Evolutionary conservation across 2,113 vertebrate genomes (phyloP).

Genomic region (Nothoprocta perdicaria): DNA sequence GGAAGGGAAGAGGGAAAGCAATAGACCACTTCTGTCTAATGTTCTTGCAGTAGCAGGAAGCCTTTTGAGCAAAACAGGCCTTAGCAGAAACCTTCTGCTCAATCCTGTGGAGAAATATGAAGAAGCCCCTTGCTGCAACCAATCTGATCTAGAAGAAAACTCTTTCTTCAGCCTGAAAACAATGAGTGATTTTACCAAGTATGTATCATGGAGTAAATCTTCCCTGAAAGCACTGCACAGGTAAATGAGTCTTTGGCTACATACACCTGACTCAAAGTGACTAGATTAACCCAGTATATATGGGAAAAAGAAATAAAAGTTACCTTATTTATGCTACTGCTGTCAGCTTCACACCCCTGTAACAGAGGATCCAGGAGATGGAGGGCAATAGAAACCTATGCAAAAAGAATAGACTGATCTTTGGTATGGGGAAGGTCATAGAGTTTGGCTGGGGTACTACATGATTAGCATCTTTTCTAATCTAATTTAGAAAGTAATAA

Average conservation of each 20-base stretch:
- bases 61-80: background rate
- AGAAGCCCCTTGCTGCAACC: background rate
- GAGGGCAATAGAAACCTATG: background rate
- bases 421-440: background rate
- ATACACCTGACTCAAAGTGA: background rate
- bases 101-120: background rate
- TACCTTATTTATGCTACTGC: background rate
- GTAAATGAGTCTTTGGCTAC: background rate
- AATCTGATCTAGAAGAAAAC: background rate
- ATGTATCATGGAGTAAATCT: background rate
- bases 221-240: background rate
- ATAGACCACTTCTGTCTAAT: background rate
- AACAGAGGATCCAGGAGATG: background rate
- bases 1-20: background rate
- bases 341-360: background rate
- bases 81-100: background rate
- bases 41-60: background rate
- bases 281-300: background rate
- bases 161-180: background rate
- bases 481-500: background rate
- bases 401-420: background rate
- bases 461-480: background rate
- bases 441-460: background rate
- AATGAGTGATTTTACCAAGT: background rate
- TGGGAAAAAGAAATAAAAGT: background rate